These are phyloP conservation scores for Umimayanthus kanabou DNA, from an alignment of 92 coral and sea anemone genomes.

Conservation along the genomic window DNA sequence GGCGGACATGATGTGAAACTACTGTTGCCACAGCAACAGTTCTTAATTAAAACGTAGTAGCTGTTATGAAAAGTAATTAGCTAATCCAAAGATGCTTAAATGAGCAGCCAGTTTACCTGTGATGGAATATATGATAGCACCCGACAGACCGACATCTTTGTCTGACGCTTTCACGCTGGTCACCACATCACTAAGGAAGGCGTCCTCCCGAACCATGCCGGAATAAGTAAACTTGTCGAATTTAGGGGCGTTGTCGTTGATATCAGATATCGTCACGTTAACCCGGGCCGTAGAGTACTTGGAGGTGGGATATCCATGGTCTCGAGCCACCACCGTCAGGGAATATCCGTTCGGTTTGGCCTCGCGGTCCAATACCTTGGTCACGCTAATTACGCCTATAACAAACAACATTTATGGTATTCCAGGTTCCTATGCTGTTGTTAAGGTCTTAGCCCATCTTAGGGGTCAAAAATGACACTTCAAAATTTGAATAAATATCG, in stretches of 20 bases:
- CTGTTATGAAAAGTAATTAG: too few relatives aligned
- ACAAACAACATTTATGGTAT: background rate
- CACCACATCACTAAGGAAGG: constrained; percentile 59
- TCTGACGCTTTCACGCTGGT: constrained; percentile 81
- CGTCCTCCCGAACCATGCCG: constrained; percentile 76
- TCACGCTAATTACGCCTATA: constrained; percentile 76
- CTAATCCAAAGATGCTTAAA: too few relatives aligned
- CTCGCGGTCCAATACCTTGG: constrained; percentile 81
- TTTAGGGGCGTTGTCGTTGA: constrained; percentile 88
- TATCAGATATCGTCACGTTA: constrained; percentile 85
- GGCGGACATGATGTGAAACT: too few relatives aligned
- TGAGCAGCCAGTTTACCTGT: constrained; percentile 57
- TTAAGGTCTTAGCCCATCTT: too few relatives aligned
- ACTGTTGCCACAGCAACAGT: too few relatives aligned
- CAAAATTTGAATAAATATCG: too few relatives aligned
- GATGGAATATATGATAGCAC: constrained; percentile 72
- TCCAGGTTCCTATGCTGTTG: background rate
- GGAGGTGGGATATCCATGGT: constrained; percentile 89
- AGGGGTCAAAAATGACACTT: too few relatives aligned
- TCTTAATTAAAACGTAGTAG: too few relatives aligned
- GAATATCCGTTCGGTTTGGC: constrained; percentile 82
- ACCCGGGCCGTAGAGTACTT: constrained; percentile 71
- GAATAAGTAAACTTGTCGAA: constrained; percentile 86
- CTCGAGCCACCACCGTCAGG: constrained; percentile 77
- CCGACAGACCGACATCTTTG: constrained; percentile 85